Percentiles rank a stretch among this genome's conserved stretches.
These are phyloP conservation scores for Acanthosoma haemorrhoidale DNA, from an alignment of 2,888 invertebrate genomes.

Conservation along the genomic window DNA sequence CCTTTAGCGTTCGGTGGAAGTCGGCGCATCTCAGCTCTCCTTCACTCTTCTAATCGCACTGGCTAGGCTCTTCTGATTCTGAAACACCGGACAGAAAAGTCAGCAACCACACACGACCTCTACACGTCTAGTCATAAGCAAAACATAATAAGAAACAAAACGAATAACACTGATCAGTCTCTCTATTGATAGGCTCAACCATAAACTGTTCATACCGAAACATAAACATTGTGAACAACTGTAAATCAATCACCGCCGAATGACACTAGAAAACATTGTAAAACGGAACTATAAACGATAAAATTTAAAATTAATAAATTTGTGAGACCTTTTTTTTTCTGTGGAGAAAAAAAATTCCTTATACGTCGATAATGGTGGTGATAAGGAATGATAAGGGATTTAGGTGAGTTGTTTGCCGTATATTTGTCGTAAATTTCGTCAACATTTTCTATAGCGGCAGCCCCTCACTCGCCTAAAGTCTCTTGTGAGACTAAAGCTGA, in stretches of 20 bases:
- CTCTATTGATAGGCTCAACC: neutral
- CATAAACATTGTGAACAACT: neutral
- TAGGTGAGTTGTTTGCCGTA: slow-evolving; percentile 6
- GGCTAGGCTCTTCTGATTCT: slow-evolving; percentile 2
- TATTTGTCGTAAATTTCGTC: slow-evolving; percentile 10
- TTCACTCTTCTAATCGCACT: slow-evolving; percentile 1
- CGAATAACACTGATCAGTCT: slow-evolving; percentile 5
- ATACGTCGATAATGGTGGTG: neutral
- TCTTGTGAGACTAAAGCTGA: slow-evolving; percentile 11
- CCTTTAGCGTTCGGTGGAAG: slow-evolving; percentile 33
- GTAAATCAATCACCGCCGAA: neutral
- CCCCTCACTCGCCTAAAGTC: slow-evolving; percentile 5
- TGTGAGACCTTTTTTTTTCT: neutral
- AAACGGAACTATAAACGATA: neutral
- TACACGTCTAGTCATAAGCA: neutral
- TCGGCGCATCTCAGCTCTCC: slow-evolving; percentile 32
- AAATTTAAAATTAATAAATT: neutral
- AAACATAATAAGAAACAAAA: neutral
- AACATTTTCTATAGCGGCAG: slow-evolving; percentile 6
- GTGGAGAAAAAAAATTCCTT: slow-evolving; percentile 4
- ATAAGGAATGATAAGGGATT: slow-evolving; percentile 12
- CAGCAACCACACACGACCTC: slow-evolving; percentile 14
- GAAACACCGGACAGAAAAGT: slow-evolving; percentile 13
- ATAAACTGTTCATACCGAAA: neutral
- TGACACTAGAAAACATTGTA: neutral